Base-by-base conservation (phyloP, 2,113 vertebrate genomes). In the Malurus cyaneus region DNA sequence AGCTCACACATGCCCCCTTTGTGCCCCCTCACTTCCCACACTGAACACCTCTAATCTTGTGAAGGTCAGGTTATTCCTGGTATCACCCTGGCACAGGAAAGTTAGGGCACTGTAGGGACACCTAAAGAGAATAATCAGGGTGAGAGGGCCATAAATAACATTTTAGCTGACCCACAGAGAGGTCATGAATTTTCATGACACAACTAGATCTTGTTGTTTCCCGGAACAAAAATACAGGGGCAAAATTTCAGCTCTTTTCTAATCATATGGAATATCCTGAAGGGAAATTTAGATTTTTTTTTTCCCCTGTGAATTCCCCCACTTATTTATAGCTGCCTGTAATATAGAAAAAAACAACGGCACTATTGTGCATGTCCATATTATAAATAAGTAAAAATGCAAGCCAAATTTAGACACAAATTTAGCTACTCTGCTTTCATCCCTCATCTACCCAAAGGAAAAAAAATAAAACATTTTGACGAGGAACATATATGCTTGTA, bases 361-460 rank as follows among this genome's bases (percentile, higher is more conserved):
- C 92, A 82, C 71, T 46, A 26, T 41, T 94, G 57, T 87, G 41
- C 54, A 56, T 85, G 62, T 2, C 46, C 85, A 86, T 62, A 69
- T 77, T 73, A 86, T 61, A 83, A 94, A 83, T 77, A 92, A 90
- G 65, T 73, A 71, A 86, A 90, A 95, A 50, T 66, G 26, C 52
- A 66, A 83, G 62, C 47, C 79, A 70, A 85, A 82, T 89, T 84
- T 92, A 81, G 77, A 34, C 52, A 86, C 34, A 54, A 42, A 72
- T 73, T 66, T 61, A 82, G 59, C 76, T 86, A 28, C 74, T 88
- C 61, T 83, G 36, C 62, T 86, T 82, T 93, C 66, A 77, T 59
- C 74, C 32, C 14, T 77, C 42, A 11, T 47, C 66, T 60, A 44
- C 4, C 13, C n/a, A 76, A 85, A 89, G 44, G 44, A 5, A 44